phyloP scores from a whole-genome alignment of 2,113 vertebrate genomes.

The Grantiella picta region DNA sequence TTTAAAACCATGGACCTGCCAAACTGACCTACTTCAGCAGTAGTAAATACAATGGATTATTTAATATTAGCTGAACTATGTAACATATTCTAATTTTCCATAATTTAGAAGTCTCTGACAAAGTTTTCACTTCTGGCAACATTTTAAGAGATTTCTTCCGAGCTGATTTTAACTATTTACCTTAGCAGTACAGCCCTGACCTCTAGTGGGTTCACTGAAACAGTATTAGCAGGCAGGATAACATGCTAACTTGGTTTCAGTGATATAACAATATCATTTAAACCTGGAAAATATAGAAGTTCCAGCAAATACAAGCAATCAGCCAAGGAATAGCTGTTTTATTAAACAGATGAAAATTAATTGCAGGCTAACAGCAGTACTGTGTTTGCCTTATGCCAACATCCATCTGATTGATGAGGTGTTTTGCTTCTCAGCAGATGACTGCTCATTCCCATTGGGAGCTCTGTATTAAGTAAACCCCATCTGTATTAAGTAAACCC shows the following conservation, averaged over 20 bases:
- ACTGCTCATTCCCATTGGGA: neutral
- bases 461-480: neutral
- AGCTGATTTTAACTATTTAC: neutral
- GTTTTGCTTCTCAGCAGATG: neutral
- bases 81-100: neutral
- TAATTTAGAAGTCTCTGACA: neutral
- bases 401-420: neutral
- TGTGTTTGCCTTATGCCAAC: neutral
- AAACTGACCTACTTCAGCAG: neutral
- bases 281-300: neutral
- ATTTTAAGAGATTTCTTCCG: neutral
- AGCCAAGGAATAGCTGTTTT: neutral
- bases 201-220: slow-evolving; percentile 50
- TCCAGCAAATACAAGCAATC: neutral
- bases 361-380: neutral
- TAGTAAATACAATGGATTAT: neutral
- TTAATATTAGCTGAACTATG: neutral
- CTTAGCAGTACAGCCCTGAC: slow-evolving; percentile 47
- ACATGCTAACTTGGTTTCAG: neutral
- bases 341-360: slow-evolving; percentile 18
- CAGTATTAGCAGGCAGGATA: neutral
- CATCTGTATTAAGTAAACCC: neutral
- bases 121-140: neutral
- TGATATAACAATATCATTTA: neutral
- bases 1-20: neutral